A percentile compares a stretch with the other conserved stretches of the same genome.
phyloP scores from a whole-genome alignment of 1,140 invertebrate genomes.

The Magallana angulata region DNA sequence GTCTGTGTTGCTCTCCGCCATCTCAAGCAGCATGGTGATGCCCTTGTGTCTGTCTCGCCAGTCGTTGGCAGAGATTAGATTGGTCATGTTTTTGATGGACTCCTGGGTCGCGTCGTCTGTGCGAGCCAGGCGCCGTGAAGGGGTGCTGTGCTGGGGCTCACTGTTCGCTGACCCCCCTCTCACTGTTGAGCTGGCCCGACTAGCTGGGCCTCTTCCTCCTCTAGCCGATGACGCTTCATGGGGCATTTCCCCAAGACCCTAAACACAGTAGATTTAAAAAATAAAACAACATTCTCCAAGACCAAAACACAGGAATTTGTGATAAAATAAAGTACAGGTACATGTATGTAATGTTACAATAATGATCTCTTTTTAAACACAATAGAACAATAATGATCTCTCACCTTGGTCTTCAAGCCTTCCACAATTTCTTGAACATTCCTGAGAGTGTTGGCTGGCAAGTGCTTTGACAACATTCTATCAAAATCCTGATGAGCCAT shows the following conservation, averaged over 20 bases:
- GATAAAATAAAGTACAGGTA: too few relatives aligned
- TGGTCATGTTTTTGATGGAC: slow-evolving; percentile 74
- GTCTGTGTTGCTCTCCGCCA: slow-evolving; percentile 72
- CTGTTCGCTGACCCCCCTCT: slow-evolving; percentile 74
- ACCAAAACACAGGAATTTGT: too few relatives aligned
- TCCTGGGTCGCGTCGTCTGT: slow-evolving; percentile 76
- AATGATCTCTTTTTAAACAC: not conserved
- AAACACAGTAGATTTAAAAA: slow-evolving; percentile 10
- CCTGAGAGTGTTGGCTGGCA: slow-evolving; percentile 84
- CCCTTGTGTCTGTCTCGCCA: slow-evolving; percentile 76
- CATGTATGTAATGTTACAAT: too few relatives aligned
- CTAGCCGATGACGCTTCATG: slow-evolving; percentile 75
- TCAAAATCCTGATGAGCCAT: slow-evolving; percentile 84
- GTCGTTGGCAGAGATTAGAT: slow-evolving; percentile 71
- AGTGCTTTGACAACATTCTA: slow-evolving; percentile 83
- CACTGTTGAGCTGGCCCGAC: slow-evolving; percentile 71
- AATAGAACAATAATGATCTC: not conserved
- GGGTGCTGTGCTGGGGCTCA: slow-evolving; percentile 57
- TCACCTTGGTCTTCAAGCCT: slow-evolving; percentile 80
- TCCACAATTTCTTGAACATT: slow-evolving; percentile 86
- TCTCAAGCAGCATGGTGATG: slow-evolving; percentile 71
- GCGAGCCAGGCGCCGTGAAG: slow-evolving; percentile 56
- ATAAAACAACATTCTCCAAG: not conserved
- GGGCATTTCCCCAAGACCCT: slow-evolving; percentile 77
- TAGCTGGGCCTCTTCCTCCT: slow-evolving; percentile 71